Evolutionary conservation across 2,888 invertebrate genomes (phyloP).

Genomic region (Chalcosyrphus nemorum): DNA sequence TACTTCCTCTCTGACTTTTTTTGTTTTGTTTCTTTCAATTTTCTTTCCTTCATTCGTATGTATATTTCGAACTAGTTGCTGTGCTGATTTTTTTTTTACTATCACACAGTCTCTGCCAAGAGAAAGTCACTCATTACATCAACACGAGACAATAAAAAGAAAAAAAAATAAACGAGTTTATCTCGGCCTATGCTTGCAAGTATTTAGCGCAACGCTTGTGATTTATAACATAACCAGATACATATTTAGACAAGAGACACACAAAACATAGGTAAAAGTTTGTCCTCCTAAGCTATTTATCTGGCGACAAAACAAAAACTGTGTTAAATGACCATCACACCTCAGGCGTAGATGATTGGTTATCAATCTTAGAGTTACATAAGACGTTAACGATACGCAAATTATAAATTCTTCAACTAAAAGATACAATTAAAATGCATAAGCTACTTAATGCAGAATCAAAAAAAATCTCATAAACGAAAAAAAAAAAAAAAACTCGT

Average conservation of each 20-base stretch:
- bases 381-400: not conserved
- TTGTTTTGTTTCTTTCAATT: too few relatives aligned
- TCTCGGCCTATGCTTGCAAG: constrained; percentile 46
- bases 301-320: constrained; percentile 7
- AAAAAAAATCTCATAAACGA: not conserved
- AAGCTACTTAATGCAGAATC: not conserved
- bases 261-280: constrained; percentile 10
- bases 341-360: not conserved
- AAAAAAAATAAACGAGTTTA: constrained; percentile 70
- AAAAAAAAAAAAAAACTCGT: constrained; percentile 20
- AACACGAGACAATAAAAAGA: constrained; percentile 61
- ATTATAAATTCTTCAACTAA: not conserved
- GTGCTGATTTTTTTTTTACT: constrained; percentile 60
- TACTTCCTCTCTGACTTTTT: constrained; percentile 37
- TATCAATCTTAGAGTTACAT: constrained; percentile 2
- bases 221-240: not conserved
- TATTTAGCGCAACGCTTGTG: constrained; percentile 61
- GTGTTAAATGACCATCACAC: constrained; percentile 28
- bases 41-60: not conserved
- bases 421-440: not conserved
- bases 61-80: constrained; percentile 18
- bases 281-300: not conserved
- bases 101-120: constrained; percentile 38
- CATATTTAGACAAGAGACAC: not conserved
- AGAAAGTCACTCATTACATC: constrained; percentile 72